Evolutionary conservation across 2,888 invertebrate species (phyloP).

Genomic region (Cephus rjabovi): DNA sequence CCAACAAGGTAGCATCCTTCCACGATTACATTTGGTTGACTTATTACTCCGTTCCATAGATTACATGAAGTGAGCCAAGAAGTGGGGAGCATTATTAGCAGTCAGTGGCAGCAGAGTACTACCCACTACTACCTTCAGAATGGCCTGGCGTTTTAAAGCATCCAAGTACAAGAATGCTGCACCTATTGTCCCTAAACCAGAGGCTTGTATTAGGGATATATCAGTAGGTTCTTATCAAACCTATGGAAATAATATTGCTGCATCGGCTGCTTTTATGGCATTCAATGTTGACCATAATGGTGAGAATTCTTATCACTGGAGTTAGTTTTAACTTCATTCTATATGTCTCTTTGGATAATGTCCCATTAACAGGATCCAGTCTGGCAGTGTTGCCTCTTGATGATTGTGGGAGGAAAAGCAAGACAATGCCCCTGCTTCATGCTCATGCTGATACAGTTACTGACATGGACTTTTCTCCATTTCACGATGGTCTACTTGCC

Average conservation of each 20-base stretch:
- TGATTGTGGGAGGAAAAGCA: conserved; percentile 89
- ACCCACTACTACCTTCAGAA: conserved; percentile 50
- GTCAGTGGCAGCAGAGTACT: neutral
- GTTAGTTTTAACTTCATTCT: neutral
- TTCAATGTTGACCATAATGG: conserved; percentile 95
- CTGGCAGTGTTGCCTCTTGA: conserved; percentile 89
- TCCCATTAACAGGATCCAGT: conserved; percentile 76
- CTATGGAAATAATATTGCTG: conserved; percentile 94
- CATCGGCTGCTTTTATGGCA: conserved; percentile 93
- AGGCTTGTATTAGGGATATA: conserved; percentile 88
- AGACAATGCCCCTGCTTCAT: conserved; percentile 87
- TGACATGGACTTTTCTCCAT: conserved; percentile 95
- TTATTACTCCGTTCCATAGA: conserved; percentile 12
- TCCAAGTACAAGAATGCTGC: conserved; percentile 99
- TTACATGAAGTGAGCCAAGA: conserved; percentile 58
- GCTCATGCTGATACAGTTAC: conserved; percentile 92
- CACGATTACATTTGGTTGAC: neutral
- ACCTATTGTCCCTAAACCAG: conserved; percentile 94
- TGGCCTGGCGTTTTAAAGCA: conserved; percentile 97
- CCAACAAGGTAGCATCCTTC: neutral
- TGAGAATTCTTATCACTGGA: conserved; percentile 46
- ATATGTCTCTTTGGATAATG: neutral
- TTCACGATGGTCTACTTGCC: conserved; percentile 91
- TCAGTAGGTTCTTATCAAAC: conserved; percentile 94
- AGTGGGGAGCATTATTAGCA: neutral